Conservation (phyloP, 64 coral and sea anemone genomes). For the Astreopora myriophthalma region DNA sequence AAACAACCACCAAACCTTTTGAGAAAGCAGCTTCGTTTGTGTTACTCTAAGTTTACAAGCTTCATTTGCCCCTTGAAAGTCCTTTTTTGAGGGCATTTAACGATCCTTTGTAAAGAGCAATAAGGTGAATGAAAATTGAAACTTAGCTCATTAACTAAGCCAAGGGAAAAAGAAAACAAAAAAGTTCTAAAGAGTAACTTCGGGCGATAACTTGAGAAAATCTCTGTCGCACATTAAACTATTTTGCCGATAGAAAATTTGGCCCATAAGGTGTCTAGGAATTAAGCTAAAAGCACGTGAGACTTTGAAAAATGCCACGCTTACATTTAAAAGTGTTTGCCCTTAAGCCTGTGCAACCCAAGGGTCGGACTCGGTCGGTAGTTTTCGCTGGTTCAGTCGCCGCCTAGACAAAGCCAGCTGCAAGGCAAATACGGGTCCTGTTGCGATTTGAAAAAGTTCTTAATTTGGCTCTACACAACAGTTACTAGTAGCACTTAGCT, state of each 20-base stretch:
- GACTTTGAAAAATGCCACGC: not conserved
- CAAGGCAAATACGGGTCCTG: not conserved
- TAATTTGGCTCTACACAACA: not conserved
- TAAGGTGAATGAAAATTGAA: constrained; percentile 1
- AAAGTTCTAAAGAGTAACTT: too few relatives aligned
- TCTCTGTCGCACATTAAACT: not conserved
- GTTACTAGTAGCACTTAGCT: not conserved
- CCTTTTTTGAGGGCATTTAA: not conserved
- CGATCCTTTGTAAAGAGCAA: not conserved
- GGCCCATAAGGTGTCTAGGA: not conserved
- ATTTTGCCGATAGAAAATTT: not conserved
- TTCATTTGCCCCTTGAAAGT: too few relatives aligned
- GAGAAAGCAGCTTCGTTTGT: too few relatives aligned
- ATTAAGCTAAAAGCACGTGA: not conserved
- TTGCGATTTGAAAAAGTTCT: not conserved
- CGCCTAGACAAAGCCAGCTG: too few relatives aligned
- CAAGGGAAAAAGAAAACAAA: too few relatives aligned
- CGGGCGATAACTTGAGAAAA: too few relatives aligned
- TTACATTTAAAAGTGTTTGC: not conserved
- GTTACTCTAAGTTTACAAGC: too few relatives aligned
- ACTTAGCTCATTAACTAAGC: not conserved
- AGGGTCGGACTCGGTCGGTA: too few relatives aligned
- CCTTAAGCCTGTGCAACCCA: too few relatives aligned
- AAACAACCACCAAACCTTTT: too few relatives aligned
- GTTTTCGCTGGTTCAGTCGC: too few relatives aligned